A percentile compares a stretch with the other conserved stretches of the same genome.
Evolutionary conservation across 92 coral and sea anemone species (phyloP).

Genomic region (Ricordea florida): DNA sequence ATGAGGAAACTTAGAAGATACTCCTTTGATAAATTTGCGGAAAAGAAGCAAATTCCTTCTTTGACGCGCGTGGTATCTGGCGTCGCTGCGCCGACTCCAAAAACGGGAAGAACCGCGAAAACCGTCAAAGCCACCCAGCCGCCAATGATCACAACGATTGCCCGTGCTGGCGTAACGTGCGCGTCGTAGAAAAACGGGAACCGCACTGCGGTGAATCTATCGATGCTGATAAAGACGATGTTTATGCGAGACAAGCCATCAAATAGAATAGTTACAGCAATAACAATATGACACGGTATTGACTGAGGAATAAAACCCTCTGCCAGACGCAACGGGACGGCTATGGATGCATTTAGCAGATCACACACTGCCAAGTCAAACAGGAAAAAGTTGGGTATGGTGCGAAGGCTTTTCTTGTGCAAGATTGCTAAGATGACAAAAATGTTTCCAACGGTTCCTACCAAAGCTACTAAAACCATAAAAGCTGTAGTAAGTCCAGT

Average conservation of each 20-base stretch:
- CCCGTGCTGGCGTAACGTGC: constrained; percentile 30
- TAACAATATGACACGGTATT: too few species aligned
- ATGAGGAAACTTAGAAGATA: constrained; percentile 44
- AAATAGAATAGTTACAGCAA: constrained; percentile 61
- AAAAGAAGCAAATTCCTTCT: constrained; percentile 45
- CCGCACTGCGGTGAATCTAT: constrained; percentile 67
- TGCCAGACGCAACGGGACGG: constrained; percentile 67
- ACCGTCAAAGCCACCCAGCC: constrained; percentile 52
- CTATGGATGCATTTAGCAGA: constrained; percentile 66
- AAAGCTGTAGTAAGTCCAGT: constrained; percentile 37
- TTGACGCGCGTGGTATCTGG: too few species aligned
- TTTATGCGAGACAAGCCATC: constrained; percentile 78
- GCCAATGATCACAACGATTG: constrained; percentile 2
- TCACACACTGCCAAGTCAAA: constrained; percentile 76
- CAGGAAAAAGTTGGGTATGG: constrained; percentile 63
- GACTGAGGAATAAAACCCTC: constrained; percentile 61
- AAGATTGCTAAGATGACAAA: constrained; percentile 66
- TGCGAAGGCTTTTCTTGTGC: constrained; percentile 47
- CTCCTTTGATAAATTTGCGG: constrained; percentile 30
- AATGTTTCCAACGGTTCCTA: constrained; percentile 63
- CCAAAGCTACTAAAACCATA: constrained; percentile 32
- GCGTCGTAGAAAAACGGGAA: constrained; percentile 71
- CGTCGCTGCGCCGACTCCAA: constrained; percentile 59
- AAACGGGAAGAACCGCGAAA: constrained; percentile 53
- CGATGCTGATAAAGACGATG: constrained; percentile 72